phyloP scores from a whole-genome alignment of 2,888 invertebrate species.

The Mimumesa dahlbomi region DNA sequence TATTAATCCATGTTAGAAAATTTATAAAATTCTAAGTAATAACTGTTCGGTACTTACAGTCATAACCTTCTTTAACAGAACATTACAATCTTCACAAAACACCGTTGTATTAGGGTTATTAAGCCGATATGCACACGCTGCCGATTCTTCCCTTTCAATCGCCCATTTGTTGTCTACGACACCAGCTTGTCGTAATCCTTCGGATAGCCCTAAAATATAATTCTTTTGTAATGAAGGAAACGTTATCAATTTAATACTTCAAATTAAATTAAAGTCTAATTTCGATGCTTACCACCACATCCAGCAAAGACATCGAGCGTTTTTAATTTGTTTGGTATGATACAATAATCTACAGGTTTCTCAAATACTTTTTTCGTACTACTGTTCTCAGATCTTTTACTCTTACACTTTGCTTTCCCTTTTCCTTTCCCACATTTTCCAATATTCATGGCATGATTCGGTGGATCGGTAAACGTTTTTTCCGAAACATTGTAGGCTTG shows the following conservation, averaged over 20 bases:
- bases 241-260: not conserved
- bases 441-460: conserved; percentile 83
- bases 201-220: conserved; percentile 84
- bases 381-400: conserved; percentile 72
- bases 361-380: conserved; percentile 46
- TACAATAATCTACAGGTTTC: conserved; percentile 74
- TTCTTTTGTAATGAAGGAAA: not conserved
- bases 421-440: conserved; percentile 85
- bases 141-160: conserved; percentile 88
- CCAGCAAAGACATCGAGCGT: conserved; percentile 93
- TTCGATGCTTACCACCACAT: conserved; percentile 84
- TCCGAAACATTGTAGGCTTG: conserved; percentile 84
- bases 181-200: conserved; percentile 87
- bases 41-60: conserved; percentile 80
- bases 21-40: too few species aligned
- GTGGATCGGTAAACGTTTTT: conserved; percentile 84
- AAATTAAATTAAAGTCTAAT: not conserved
- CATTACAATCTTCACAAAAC: conserved; percentile 92
- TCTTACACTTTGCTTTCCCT: conserved; percentile 85
- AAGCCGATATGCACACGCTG: conserved; percentile 90
- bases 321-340: conserved; percentile 82
- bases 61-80: conserved; percentile 86
- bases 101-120: conserved; percentile 89
- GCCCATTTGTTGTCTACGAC: conserved; percentile 89
- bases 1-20: too few species aligned